Conservation (phyloP, 1,140 invertebrate genomes). For the Megalonaias nervosa region DNA sequence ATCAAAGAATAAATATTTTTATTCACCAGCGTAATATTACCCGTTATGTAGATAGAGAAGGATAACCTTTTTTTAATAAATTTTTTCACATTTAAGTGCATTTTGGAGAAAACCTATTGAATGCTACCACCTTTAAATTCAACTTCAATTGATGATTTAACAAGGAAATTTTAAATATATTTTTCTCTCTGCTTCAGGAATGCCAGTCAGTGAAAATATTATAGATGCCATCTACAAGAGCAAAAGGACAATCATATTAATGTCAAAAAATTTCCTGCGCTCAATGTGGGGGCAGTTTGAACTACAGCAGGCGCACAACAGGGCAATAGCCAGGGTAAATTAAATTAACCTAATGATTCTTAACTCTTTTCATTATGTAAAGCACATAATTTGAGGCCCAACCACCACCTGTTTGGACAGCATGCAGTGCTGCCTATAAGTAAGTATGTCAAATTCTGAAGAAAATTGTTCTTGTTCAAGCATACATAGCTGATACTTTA, state of each 20-base stretch:
- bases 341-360: too few relatives aligned
- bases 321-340: slow-evolving; percentile 44
- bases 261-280: slow-evolving; percentile 52
- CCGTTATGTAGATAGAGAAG: too few relatives aligned
- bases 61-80: too few relatives aligned
- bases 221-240: slow-evolving; percentile 53
- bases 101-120: background rate
- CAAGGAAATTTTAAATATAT: background rate
- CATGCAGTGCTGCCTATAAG: too few relatives aligned
- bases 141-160: background rate
- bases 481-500: too few relatives aligned
- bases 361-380: too few relatives aligned
- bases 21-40: too few relatives aligned
- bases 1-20: too few relatives aligned
- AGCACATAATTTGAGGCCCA: too few relatives aligned
- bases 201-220: slow-evolving; percentile 51
- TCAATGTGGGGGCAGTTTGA: slow-evolving; percentile 58
- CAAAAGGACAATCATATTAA: slow-evolving; percentile 48
- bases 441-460: too few relatives aligned
- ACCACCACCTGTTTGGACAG: too few relatives aligned
- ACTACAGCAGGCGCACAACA: slow-evolving; percentile 48
- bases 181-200: slow-evolving; percentile 24
- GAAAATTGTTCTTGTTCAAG: too few relatives aligned
- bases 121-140: background rate
- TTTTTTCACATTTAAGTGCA: background rate